Conservation (phyloP, 2,797 vertebrate species). For the Danionella dracula region DNA sequence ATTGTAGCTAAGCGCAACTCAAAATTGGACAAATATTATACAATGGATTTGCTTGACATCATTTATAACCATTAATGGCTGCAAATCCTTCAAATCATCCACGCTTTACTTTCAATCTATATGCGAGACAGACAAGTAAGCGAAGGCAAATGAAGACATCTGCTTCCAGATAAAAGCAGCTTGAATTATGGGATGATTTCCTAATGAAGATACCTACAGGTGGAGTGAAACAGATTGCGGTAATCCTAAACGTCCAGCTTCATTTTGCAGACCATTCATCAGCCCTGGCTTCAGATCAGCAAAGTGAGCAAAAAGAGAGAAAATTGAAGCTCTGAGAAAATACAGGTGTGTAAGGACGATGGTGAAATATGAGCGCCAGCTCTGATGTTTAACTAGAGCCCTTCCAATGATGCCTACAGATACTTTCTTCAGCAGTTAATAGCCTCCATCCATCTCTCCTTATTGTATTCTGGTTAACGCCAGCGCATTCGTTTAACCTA, state of each 20-base stretch:
- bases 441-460: slow-evolving; percentile 45
- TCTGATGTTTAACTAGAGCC: neutral
- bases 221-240: slow-evolving; percentile 60
- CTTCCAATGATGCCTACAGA: too few species aligned
- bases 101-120: neutral
- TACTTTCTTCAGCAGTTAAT: slow-evolving; percentile 53
- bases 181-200: slow-evolving; percentile 48
- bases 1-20: too few species aligned
- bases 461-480: neutral
- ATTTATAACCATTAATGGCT: neutral
- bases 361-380: neutral
- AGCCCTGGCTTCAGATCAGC: slow-evolving; percentile 31
- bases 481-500: too few species aligned
- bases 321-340: neutral
- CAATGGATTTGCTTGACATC: neutral
- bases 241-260: slow-evolving; percentile 53
- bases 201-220: slow-evolving; percentile 47
- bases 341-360: slow-evolving; percentile 9
- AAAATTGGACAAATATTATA: too few species aligned
- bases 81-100: slow-evolving; percentile 38
- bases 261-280: slow-evolving; percentile 60
- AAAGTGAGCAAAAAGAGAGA: slow-evolving; percentile 32
- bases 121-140: slow-evolving; percentile 43
- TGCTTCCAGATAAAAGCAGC: slow-evolving; percentile 49
- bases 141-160: slow-evolving; percentile 50